Evolutionary conservation across 1,140 invertebrate genomes (phyloP).

Genomic region (Zaprionus africanus): DNA sequence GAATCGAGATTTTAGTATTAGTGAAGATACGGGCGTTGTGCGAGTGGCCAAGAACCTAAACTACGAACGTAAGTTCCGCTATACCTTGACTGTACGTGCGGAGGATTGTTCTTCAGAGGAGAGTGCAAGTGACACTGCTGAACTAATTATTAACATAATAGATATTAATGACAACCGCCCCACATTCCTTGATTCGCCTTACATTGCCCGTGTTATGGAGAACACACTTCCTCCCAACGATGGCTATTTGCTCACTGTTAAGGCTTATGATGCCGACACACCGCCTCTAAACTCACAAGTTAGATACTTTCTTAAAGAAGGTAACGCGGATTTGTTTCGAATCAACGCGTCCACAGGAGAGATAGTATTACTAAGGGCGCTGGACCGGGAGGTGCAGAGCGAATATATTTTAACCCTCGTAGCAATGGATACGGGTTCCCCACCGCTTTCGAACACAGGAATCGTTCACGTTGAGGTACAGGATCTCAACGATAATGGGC

Average conservation of each 20-base stretch:
- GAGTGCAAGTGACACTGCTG: conserved; percentile 88
- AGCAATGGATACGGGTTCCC: conserved; percentile 96
- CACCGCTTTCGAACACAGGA: conserved; percentile 94
- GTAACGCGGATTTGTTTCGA: conserved; percentile 93
- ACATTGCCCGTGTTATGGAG: conserved; percentile 96
- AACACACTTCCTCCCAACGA: conserved; percentile 91
- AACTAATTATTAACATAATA: conserved; percentile 88
- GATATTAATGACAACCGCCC: conserved; percentile 98
- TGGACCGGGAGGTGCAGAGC: conserved; percentile 93
- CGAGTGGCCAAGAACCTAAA: conserved; percentile 95
- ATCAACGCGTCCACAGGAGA: conserved; percentile 95
- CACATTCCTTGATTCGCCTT: conserved; percentile 95
- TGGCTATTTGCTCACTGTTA: conserved; percentile 91
- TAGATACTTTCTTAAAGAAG: conserved; percentile 96
- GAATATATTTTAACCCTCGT: conserved; percentile 94
- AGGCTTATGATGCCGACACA: conserved; percentile 95
- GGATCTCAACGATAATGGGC: conserved; percentile 97
- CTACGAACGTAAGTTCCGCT: conserved; percentile 94
- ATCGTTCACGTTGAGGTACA: conserved; percentile 94
- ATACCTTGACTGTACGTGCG: conserved; percentile 92
- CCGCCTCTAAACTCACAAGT: conserved; percentile 95
- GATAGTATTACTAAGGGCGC: conserved; percentile 91
- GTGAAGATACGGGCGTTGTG: conserved; percentile 94
- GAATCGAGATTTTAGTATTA: conserved; percentile 95
- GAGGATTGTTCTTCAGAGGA: conserved; percentile 89